Conservation (phyloP, 2,888 invertebrate genomes). For the Orgyia antiqua region DNA sequence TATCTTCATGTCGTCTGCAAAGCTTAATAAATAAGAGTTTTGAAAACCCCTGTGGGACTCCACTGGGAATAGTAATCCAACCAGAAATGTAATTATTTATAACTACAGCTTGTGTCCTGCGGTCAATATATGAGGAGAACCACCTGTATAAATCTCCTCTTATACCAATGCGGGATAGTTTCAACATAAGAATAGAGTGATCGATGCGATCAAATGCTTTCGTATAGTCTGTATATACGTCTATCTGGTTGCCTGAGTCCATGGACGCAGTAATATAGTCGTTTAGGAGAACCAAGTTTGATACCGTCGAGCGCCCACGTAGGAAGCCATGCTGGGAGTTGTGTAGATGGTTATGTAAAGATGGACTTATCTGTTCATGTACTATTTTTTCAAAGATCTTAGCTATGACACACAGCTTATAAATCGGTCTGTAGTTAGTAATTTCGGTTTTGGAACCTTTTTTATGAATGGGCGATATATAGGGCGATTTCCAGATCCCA, state of each 20-base stretch:
- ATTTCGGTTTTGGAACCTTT: neutral
- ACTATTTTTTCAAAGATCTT: neutral
- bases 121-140: too few relatives aligned
- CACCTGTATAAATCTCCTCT: neutral
- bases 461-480: neutral
- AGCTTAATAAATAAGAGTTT: too few relatives aligned
- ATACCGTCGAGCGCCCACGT: too few relatives aligned
- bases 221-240: neutral
- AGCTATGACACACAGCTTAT: neutral
- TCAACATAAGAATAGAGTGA: neutral
- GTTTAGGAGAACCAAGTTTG: neutral
- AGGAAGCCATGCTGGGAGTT: neutral
- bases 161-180: neutral
- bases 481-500: neutral
- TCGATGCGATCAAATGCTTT: neutral
- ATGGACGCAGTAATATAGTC: neutral
- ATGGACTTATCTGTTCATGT: neutral
- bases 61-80: neutral
- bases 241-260: neutral
- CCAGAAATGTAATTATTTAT: neutral
- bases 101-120: too few relatives aligned
- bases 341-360: neutral
- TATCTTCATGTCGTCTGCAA: too few relatives aligned
- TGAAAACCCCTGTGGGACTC: neutral
- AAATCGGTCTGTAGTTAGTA: neutral